Percentiles rank a stretch among this genome's conserved stretches.
phyloP scores from a whole-genome alignment of 2,888 invertebrate genomes.

The Orgyia antiqua region DNA sequence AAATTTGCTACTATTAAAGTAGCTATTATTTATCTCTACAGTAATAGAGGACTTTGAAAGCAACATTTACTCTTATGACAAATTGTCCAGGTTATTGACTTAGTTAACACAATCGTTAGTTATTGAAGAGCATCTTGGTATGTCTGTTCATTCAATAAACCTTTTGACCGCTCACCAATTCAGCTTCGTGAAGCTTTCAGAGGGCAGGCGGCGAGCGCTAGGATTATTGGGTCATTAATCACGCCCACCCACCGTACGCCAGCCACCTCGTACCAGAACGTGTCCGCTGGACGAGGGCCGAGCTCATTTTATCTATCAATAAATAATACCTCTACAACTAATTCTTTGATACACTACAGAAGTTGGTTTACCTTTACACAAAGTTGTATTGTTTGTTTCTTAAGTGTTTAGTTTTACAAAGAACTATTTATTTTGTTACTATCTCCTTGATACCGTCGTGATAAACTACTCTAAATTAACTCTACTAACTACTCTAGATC shows the following conservation, averaged over 20 bases:
- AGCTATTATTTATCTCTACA: too few relatives aligned
- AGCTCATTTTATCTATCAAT: conserved; percentile 28
- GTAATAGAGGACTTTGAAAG: too few relatives aligned
- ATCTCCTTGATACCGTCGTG: too few relatives aligned
- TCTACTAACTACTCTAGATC: too few relatives aligned
- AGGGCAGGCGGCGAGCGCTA: conserved; percentile 50
- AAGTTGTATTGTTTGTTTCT: not conserved
- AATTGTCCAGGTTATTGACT: conserved; percentile 12
- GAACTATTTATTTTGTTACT: too few relatives aligned
- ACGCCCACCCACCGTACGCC: conserved; percentile 43
- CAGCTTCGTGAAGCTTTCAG: conserved; percentile 74
- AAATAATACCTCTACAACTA: conserved; percentile 12
- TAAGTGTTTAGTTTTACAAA: too few relatives aligned
- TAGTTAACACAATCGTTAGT: conserved; percentile 24
- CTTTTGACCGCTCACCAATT: conserved; percentile 76
- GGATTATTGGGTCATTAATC: conserved; percentile 78
- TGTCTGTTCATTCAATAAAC: conserved; percentile 67
- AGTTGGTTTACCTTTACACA: not conserved
- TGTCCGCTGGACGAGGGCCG: conserved; percentile 21
- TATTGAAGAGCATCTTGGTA: conserved; percentile 39
- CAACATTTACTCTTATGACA: not conserved
- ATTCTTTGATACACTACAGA: conserved; percentile 9
- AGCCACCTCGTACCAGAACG: conserved; percentile 19
- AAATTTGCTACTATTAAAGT: too few relatives aligned
- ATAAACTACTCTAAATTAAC: too few relatives aligned